Base-by-base conservation (phyloP, 2,797 vertebrate species). In the Amazona finschi region DNA sequence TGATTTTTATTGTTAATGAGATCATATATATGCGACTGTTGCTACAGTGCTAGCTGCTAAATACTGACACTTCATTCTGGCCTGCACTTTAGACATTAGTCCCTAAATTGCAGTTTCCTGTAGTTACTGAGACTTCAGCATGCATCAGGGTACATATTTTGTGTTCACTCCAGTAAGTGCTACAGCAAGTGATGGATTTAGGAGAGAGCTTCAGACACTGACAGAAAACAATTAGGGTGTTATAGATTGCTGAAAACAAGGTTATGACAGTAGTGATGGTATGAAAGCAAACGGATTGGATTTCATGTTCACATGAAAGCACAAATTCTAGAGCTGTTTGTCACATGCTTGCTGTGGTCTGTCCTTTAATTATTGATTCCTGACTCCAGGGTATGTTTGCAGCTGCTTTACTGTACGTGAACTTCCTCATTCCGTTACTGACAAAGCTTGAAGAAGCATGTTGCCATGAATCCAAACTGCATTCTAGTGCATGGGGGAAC, bases 351-450 rank as follows among this genome's bases (percentile, higher is more conserved):
- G 70, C 89, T 91, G 71, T 76, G 89, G 81, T 95, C 55, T 91
- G 85, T 94, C 92, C 92, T 92, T 92, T 92, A 64, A 66, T 75
- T 96, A 95, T 96, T 93, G 85, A 95, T 96, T 81, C 50, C 55
- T 81, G 81, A 61, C 87, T 66, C 49, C 66, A 65, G 43, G 69
- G 79, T 77, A 83, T 82, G 80, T 79, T 84, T 91, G 75, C 53
- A 93, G 66, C 74, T 89, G 76, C 62, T 92, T 93, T 96, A 66
- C 78, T 90, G 12, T 66, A 55, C 83, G 76, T 88, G 66, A 91
- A 50, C 79, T 93, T 96, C 87, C 82, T 93, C 73, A 83, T 86
- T 27, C 31, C 8, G 12, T 91, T 93, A 90, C 62, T 61, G 44
- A 43, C 62, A 94, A 76, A 61, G 55, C 76, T 92, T 84, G 92